Conservation (phyloP, 2,888 invertebrate species). For the Trachelus stipa region DNA sequence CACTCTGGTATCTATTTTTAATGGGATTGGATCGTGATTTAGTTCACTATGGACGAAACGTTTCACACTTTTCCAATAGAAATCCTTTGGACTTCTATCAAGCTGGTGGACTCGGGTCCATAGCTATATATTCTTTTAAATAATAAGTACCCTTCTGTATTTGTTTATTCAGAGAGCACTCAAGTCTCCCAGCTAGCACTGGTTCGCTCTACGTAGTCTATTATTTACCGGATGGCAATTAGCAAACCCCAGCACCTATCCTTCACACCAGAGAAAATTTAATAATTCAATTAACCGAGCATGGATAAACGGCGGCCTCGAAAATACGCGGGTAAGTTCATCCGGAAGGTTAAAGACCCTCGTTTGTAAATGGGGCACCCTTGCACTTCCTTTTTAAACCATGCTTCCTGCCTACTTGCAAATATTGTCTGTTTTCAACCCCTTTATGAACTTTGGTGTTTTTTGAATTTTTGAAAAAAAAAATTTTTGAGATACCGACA, state of each 20-base stretch:
- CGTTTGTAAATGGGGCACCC: neutral
- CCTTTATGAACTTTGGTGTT: neutral
- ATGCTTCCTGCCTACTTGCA: neutral
- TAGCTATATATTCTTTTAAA: conserved; percentile 2
- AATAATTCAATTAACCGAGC: conserved; percentile 60
- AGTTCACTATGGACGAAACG: neutral
- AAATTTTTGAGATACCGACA: neutral
- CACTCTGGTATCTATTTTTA: neutral
- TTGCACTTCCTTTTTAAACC: neutral
- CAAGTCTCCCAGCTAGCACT: conserved; percentile 40
- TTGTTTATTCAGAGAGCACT: conserved; percentile 65
- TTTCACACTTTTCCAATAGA: neutral
- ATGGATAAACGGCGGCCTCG: conserved; percentile 29
- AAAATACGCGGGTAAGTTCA: neutral
- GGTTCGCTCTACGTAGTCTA: conserved; percentile 37
- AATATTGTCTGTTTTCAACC: neutral
- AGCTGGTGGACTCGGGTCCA: neutral
- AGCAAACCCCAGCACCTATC: conserved; percentile 57
- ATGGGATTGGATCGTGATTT: neutral
- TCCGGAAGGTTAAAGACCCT: conserved; percentile 4
- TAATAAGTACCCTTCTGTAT: conserved; percentile 46
- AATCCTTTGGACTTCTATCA: neutral
- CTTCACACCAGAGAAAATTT: conserved; percentile 59
- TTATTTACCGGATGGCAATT: conserved; percentile 62
- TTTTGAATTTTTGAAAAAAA: neutral